Evolutionary conservation across 2,888 invertebrate species (phyloP), one percentile per base, ranked within the genome.

Genomic region (Dolomedes plantarius): DNA sequence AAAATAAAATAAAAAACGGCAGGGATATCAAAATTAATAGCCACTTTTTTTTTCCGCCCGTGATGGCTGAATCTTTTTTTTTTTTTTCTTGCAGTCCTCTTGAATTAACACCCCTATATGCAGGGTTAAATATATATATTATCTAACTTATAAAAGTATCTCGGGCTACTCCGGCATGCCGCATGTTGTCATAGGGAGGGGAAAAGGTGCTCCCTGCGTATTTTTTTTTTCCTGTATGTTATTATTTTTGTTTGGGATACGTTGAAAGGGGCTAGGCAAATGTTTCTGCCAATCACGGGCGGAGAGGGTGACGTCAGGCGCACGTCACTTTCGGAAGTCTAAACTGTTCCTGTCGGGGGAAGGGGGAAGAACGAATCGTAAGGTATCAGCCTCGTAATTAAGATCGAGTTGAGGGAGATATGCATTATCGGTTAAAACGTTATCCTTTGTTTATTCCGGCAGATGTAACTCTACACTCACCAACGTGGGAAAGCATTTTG

Each of bases 11-110:
- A n/a, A n/a, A n/a, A n/a, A n/a, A n/a, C n/a, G 50, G 64, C 77
- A 36, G 50, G 67, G 39, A 78, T 73, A 85, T 85, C 73, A 85
- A 85, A 85, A 85, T 85, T 85, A 85, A 85, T 85, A 72, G 77
- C 46, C 46, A 76, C 41, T 71, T 75, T 62, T 80, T 79, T 69
- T 69, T 39, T 46, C 36, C 9, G 11, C 31, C 62, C 9, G 7
- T 32, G 50, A 9, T 62, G 23, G 11, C 27, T 6, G 23, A 39
- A 39, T 78, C 16, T 73, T 41, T 73, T 64, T n/a, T n/a, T n/a
- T n/a, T n/a, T n/a, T n/a, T n/a, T n/a, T n/a, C n/a, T 11, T 65
- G 36, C 71, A 28, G 23, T 23, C 31, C 29, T 68, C 62, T 78
- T 77, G 67, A 77, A 85, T 85, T 85, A 83, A 83, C 76, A 83